These are phyloP conservation scores for Drosophila gaucha DNA, from an alignment of 2,888 invertebrate genomes.

Conservation along the genomic window DNA sequence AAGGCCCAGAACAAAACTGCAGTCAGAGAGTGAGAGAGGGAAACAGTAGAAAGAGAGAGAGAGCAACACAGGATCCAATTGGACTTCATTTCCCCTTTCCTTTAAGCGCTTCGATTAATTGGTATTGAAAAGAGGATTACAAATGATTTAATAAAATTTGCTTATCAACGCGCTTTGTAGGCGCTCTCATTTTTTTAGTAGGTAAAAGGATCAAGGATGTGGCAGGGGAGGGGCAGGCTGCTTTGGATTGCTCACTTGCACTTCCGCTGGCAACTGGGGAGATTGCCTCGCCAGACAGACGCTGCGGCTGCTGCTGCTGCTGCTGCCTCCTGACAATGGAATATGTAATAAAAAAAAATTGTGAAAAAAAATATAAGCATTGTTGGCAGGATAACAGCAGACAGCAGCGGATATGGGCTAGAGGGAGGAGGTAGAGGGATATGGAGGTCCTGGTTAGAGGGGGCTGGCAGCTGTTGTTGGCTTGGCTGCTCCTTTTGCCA, in stretches of 20 bases:
- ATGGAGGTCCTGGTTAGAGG: neutral
- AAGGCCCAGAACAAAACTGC: constrained; percentile 4
- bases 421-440: neutral
- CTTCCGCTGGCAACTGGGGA: constrained; percentile 44
- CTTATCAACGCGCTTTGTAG: constrained; percentile 50
- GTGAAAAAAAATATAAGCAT: constrained; percentile 33
- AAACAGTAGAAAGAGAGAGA: neutral
- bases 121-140: constrained; percentile 65
- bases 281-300: constrained; percentile 46
- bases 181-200: constrained; percentile 4
- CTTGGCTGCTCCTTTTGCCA: constrained; percentile 38
- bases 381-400: constrained; percentile 26
- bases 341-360: constrained; percentile 53
- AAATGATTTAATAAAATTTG: constrained; percentile 53
- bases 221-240: neutral
- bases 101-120: constrained; percentile 63
- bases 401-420: constrained; percentile 16
- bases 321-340: constrained; percentile 60
- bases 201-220: neutral
- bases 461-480: constrained; percentile 6
- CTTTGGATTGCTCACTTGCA: constrained; percentile 70
- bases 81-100: constrained; percentile 14
- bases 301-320: constrained; percentile 9
- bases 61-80: neutral
- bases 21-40: neutral